Base-by-base conservation (phyloP, 1,140 invertebrate genomes). In the Lucilia sericata region DNA sequence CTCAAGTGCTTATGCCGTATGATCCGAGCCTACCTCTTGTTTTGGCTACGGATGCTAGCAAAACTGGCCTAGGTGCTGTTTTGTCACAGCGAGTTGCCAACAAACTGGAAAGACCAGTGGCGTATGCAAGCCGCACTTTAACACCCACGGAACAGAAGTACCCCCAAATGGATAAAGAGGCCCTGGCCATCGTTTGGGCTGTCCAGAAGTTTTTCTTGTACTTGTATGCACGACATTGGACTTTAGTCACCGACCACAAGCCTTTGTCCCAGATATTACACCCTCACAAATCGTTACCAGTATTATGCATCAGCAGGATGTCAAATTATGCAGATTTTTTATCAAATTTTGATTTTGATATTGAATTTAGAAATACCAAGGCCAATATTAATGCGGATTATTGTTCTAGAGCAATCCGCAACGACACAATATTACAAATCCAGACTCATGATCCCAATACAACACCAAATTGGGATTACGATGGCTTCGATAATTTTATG, bases 191-290 rank as follows among this genome's bases (percentile, higher is more conserved):
- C n/a, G n/a, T n/a, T n/a, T n/a, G n/a, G n/a, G n/a, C n/a, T n/a
- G n/a, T n/a, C n/a, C n/a, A n/a, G n/a, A n/a, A n/a, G n/a, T n/a
- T n/a, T n/a, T n/a, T n/a, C n/a, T n/a, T n/a, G n/a, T n/a, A n/a
- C n/a, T n/a, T n/a, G n/a, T n/a, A n/a, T n/a, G n/a, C n/a, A n/a
- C n/a, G n/a, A n/a, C n/a, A n/a, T 34, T 82, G 10, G 10, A 91
- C 84, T 2, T 83, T 93, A 2, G 80, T 88, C 14, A 93, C 92
- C 3, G 92, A 93, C 85, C 91, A 93, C 84, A 91, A 91, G 65
- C 92, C 92, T 3, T 86, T 93, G 55, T 49, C 88, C 17, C 74
- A 83, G 25, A 87, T 91, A 82, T 90, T 92, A 65, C 80, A 85
- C 14, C 81, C 82, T 42, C 65, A 88, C 86, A 88, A 85, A 51